phyloP scores from a whole-genome alignment of 2,113 vertebrate species.

The Oncorhynchus kisutch region DNA sequence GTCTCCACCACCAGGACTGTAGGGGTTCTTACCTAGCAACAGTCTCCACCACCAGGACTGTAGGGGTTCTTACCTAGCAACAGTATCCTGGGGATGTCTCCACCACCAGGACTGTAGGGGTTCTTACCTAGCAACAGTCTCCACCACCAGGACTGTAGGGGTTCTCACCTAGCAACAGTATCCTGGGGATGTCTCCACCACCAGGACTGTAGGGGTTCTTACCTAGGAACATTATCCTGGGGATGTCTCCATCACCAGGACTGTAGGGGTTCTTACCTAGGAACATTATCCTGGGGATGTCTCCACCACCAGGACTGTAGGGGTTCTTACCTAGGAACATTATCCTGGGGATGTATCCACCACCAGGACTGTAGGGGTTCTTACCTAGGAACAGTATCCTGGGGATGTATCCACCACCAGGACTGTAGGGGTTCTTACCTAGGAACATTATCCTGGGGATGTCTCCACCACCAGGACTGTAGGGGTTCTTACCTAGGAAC shows the following conservation, averaged over 20 bases:
- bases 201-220: constrained; percentile 84
- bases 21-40: constrained; percentile 44
- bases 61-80: constrained; percentile 83
- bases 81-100: constrained; percentile 96
- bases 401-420: too few species aligned
- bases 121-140: constrained; percentile 93
- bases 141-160: constrained; percentile 90
- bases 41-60: too few species aligned
- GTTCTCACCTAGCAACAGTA: constrained; percentile 90
- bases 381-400: too few species aligned
- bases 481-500: too few species aligned
- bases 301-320: too few species aligned
- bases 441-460: too few species aligned
- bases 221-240: constrained; percentile 97
- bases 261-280: constrained; percentile 68
- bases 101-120: constrained; percentile 89
- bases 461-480: too few species aligned
- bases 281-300: too few species aligned
- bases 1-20: constrained; percentile 94
- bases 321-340: too few species aligned
- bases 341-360: too few species aligned
- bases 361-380: too few species aligned
- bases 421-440: too few species aligned
- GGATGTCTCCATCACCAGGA: constrained; percentile 96
- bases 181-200: constrained; percentile 96